Conservation (phyloP, 2,797 vertebrate species). For the Xenops minutus region DNA sequence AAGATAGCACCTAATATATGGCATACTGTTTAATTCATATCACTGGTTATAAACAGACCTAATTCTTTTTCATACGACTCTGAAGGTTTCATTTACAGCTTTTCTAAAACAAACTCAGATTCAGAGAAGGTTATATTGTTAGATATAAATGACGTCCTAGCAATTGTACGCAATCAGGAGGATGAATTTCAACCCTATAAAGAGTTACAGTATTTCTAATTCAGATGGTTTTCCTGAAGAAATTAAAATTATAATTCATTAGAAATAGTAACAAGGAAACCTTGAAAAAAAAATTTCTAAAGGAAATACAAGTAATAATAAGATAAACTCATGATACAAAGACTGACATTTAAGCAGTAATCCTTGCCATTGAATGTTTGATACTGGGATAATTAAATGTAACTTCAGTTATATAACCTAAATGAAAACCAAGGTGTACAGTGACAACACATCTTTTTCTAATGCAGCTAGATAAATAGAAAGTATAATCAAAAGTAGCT, state of each 20-base stretch:
- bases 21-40: not conserved
- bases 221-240: not conserved
- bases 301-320: not conserved
- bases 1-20: not conserved
- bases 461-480: not conserved
- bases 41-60: not conserved
- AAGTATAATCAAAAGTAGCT: not conserved
- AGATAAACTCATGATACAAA: not conserved
- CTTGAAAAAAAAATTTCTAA: not conserved
- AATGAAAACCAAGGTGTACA: not conserved
- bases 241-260: not conserved
- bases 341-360: constrained; percentile 16
- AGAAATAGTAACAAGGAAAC: not conserved
- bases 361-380: not conserved
- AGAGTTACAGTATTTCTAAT: not conserved
- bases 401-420: not conserved
- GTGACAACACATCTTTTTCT: not conserved
- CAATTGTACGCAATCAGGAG: not conserved
- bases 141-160: not conserved
- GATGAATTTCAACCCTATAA: not conserved
- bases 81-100: not conserved
- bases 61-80: not conserved
- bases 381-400: not conserved
- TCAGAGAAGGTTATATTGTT: not conserved
- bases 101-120: not conserved